Evolutionary conservation across 2,888 invertebrate species (phyloP).

Genomic region (Rhagonycha lutea): DNA sequence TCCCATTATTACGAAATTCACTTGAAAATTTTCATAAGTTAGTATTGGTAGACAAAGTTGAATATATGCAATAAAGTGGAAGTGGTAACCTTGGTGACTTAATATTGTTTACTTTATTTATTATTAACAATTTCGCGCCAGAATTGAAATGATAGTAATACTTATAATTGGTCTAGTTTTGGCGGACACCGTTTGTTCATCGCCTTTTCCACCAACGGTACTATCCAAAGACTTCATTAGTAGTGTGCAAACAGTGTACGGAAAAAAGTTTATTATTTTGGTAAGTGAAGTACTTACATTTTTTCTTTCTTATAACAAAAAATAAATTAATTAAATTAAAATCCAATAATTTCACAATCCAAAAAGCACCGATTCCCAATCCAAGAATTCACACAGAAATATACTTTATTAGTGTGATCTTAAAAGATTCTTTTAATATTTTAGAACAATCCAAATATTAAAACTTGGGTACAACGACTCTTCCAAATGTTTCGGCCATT

Average conservation of each 20-base stretch:
- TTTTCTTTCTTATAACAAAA: too few relatives aligned
- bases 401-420: background rate
- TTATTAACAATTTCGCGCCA: slow-evolving; percentile 23
- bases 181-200: slow-evolving; percentile 30
- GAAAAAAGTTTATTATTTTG: background rate
- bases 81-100: slow-evolving; percentile 30
- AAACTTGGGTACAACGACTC: background rate
- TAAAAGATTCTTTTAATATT: background rate
- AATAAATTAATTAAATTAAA: background rate
- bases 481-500: background rate
- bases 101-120: slow-evolving; percentile 22
- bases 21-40: slow-evolving; percentile 19
- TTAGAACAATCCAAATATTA: background rate
- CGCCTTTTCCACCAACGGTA: slow-evolving; percentile 16
- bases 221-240: slow-evolving; percentile 31
- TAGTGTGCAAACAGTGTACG: slow-evolving; percentile 27
- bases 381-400: background rate
- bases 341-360: background rate
- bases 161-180: slow-evolving; percentile 30
- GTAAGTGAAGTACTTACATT: background rate
- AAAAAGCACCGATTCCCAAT: too few relatives aligned
- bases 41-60: slow-evolving; percentile 2
- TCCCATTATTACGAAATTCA: slow-evolving; percentile 21
- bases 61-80: slow-evolving; percentile 24
- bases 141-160: slow-evolving; percentile 37